Evolutionary conservation across 2,888 invertebrate genomes (phyloP), one percentile per base, ranked within the genome.

Genomic region (Mesochorus sp.): DNA sequence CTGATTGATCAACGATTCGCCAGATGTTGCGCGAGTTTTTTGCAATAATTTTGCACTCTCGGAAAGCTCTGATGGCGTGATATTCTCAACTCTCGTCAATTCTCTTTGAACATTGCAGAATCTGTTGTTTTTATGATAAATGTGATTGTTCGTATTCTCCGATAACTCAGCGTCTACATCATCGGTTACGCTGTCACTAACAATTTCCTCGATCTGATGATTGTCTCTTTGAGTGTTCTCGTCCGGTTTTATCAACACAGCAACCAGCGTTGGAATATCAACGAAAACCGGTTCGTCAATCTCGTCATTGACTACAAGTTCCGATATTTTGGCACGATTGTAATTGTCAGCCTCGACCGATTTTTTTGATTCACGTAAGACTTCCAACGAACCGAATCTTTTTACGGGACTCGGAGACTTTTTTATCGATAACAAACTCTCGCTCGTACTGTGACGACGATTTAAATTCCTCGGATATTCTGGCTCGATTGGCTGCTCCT

Each of bases 181-280:
- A 19, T 86, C 88, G 8, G 70, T 80, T 12, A 81, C 82, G 19
- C 80, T 82, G 67, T 86, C 86, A 10, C 84, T 83, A 8, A 68
- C 78, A 31, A 83, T 88, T 72, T 88, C 88, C 70, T 88, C 88
- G 75, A 88, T 88, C 73, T 83, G 87, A 47, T 82, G 71, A 4
- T 83, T 73, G 8, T 80, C 67, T 2, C 72, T 80, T 34, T 81
- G 82, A 3, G 80, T 76, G 39, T 49, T 82, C 19, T 86, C 72
- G 47, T 88, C 88, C 0, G 88, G 88, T 49, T 88, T 88, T 71
- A 88, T 88, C 72, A 88, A 75, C 10, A 88, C 88, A 0, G 88
- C 88, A 8, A 88, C 88, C 42, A 88, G 71, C 3, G 88, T 88
- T 12, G 88, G 88, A 44, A 88, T 88, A 71, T 88, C 88, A 12